phyloP scores from a whole-genome alignment of 2,888 invertebrate genomes.

The Brachypalpus laphriformis region DNA sequence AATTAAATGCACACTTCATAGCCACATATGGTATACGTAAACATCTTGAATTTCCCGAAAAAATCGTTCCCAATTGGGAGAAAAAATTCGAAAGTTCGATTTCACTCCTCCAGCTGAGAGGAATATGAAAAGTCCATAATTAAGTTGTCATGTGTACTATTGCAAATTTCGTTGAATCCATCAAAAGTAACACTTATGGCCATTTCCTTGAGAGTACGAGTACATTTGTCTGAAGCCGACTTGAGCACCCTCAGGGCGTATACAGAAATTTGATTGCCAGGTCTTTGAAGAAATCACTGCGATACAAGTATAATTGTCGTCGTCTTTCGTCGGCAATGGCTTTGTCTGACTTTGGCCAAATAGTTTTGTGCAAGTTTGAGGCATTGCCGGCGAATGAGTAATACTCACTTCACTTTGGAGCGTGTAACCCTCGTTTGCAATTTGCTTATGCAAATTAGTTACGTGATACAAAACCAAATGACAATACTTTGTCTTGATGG shows the following conservation, averaged over 20 bases:
- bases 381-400: constrained; percentile 38
- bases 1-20: constrained; percentile 12
- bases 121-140: constrained; percentile 20
- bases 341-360: constrained; percentile 4
- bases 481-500: constrained; percentile 37
- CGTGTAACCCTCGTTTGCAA: constrained; percentile 47
- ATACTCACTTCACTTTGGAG: constrained; percentile 25
- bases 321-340: not conserved
- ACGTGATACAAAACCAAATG: constrained; percentile 58
- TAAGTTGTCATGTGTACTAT: constrained; percentile 33
- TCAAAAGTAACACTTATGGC: constrained; percentile 27
- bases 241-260: constrained; percentile 9
- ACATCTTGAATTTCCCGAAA: not conserved
- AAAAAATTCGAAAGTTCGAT: constrained; percentile 47
- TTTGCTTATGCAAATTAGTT: constrained; percentile 62
- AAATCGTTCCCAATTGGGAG: not conserved
- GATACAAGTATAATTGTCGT: constrained; percentile 49
- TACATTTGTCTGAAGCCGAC: not conserved
- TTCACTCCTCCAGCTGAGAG: constrained; percentile 19
- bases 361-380: constrained; percentile 35
- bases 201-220: constrained; percentile 25
- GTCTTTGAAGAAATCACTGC: constrained; percentile 32
- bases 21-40: not conserved
- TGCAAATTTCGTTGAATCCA: constrained; percentile 34
- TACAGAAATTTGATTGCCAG: constrained; percentile 39